Conservation (phyloP, 2,113 vertebrate species). For the Glaucidium brasilianum region DNA sequence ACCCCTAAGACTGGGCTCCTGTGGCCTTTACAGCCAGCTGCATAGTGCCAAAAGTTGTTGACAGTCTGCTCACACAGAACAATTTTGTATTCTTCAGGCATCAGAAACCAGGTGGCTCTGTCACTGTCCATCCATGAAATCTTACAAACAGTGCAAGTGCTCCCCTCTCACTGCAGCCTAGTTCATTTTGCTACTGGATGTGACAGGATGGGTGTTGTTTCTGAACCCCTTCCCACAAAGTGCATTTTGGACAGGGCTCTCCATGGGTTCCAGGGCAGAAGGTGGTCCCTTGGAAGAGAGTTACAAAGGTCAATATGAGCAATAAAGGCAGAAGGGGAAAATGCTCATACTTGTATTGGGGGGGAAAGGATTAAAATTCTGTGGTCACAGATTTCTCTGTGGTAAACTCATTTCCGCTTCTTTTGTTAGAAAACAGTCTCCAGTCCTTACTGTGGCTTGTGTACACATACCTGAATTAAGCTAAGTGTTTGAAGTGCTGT, state of each 20-base stretch:
- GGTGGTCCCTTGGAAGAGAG: neutral
- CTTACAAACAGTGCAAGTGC: neutral
- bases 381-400: neutral
- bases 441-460: neutral
- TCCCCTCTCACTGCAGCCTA: neutral
- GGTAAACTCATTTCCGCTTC: neutral
- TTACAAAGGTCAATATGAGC: neutral
- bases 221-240: neutral
- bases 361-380: neutral
- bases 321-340: neutral
- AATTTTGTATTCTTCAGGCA: neutral
- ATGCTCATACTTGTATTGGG: accelerated
- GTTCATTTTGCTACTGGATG: neutral
- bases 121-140: neutral
- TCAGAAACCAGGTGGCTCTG: neutral
- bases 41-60: neutral
- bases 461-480: neutral
- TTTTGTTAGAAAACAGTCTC: neutral
- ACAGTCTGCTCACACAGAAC: neutral
- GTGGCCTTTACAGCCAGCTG: neutral
- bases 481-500: neutral
- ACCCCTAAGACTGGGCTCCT: neutral
- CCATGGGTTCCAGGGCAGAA: neutral
- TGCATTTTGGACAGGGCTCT: neutral
- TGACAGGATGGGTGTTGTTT: neutral